phyloP scores from a whole-genome alignment of 2,113 vertebrate genomes.

The Brienomyrus brachyistius region DNA sequence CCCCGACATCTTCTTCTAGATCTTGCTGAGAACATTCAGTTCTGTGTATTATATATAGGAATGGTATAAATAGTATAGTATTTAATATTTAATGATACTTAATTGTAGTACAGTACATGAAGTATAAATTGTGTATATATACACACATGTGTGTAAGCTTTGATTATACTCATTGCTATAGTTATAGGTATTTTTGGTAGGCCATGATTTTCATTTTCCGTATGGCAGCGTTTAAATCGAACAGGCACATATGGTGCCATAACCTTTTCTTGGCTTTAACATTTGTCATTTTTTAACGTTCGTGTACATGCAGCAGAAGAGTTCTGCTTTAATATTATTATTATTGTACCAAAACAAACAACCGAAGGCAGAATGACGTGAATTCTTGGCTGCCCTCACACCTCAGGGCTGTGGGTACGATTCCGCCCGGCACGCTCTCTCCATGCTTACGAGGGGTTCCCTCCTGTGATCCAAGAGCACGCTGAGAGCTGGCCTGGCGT shows the following conservation, averaged over 20 bases:
- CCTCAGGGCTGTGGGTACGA: neutral
- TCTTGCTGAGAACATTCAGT: neutral
- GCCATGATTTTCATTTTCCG: neutral
- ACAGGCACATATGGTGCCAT: neutral
- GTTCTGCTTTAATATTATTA: neutral
- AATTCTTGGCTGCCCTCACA: neutral
- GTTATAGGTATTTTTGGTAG: neutral
- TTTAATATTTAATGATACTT: neutral
- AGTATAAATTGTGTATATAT: neutral
- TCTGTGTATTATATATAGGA: neutral
- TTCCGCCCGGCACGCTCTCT: neutral
- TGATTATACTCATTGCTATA: neutral
- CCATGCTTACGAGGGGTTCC: neutral
- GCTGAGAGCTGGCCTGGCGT: neutral
- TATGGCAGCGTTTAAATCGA: neutral
- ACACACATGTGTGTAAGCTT: neutral
- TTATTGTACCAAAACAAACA: neutral
- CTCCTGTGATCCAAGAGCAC: neutral
- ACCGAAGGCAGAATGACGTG: neutral
- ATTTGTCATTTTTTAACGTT: neutral
- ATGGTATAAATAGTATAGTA: neutral
- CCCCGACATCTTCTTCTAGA: neutral
- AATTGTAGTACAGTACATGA: neutral
- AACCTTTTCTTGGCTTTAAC: neutral
- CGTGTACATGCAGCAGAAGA: neutral